Percentiles rank a stretch among this genome's conserved stretches.
These are phyloP conservation scores for Nilaparvata lugens DNA, from an alignment of 1,140 invertebrate species.

Conservation along the genomic window DNA sequence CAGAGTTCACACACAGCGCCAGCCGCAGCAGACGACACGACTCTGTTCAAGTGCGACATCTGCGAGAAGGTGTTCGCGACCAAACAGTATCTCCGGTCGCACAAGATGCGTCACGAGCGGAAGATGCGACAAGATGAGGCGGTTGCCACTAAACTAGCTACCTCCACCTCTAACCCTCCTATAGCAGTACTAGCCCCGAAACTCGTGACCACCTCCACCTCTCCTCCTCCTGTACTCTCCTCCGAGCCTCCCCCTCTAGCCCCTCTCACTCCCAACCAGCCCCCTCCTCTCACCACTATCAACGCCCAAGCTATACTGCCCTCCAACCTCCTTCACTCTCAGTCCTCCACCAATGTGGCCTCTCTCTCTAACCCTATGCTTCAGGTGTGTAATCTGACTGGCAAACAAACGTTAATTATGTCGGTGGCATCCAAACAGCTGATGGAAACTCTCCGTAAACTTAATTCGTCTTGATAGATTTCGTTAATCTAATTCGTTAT, in stretches of 20 bases:
- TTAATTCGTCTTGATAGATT: too few species aligned
- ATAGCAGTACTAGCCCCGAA: constrained; percentile 15
- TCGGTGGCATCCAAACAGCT: too few species aligned
- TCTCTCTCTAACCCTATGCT: too few species aligned
- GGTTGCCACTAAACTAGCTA: too few species aligned
- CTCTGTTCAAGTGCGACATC: constrained; percentile 23
- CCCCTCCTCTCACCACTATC: constrained; percentile 21
- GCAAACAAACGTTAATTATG: too few species aligned
- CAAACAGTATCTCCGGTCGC: constrained; percentile 41
- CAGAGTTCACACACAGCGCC: constrained; percentile 37
- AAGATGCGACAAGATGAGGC: constrained; percentile 23
- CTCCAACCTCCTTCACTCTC: constrained; percentile 8
- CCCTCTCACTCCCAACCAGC: constrained; percentile 1
- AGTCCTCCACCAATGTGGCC: too few species aligned
- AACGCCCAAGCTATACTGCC: constrained; percentile 10
- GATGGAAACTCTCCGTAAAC: too few species aligned
- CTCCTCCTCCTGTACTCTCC: too few species aligned
- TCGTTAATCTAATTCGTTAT: too few species aligned
- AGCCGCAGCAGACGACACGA: constrained; percentile 15
- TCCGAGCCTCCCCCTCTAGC: constrained; percentile 19
- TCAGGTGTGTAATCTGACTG: too few species aligned
- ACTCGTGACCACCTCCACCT: constrained; percentile 20
- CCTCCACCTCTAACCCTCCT: constrained; percentile 16
- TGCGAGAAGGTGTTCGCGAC: constrained; percentile 38
- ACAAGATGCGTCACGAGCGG: constrained; percentile 39